Base-by-base conservation (phyloP, 2,888 invertebrate genomes). In the Drosophila ezoana region DNA sequence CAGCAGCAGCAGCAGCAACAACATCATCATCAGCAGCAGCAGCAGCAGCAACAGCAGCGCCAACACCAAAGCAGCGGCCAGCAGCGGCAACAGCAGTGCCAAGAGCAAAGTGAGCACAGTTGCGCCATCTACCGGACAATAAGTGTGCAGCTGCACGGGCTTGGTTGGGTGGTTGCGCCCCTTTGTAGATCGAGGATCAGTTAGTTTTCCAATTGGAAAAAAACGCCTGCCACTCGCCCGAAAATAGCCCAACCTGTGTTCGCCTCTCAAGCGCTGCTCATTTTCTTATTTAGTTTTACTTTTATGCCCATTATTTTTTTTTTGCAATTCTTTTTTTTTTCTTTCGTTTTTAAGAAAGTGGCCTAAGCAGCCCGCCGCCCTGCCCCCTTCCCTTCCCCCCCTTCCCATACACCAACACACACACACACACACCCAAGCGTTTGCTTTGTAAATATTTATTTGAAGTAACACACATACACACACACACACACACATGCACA, bases 401-500 rank as follows among this genome's bases (percentile, higher is more conserved):
- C 23, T 23, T 14, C 48, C 37, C 52, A 11, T 35, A 10, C 4
- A 14, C 18, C 23, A 23, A 11, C 45, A 48, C 35, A 35, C 35
- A 35, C 35, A 35, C 35, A 1, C 23, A 23, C 47, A 16, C 37
- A 20, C 48, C 16, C 37, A 47, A 59, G 59, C 69, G 38, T 64
- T 66, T 84, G 85, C 76, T 86, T 81, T 83, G 82, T 83, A 83
- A 83, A 83, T 83, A 83, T 83, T 83, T 86, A 86, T 83, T 86
- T 86, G 79, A 86, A 83, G 67, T 75, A 67, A 66, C 62, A 65
- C 60, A 48, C 32, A 64, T 61, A 60, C 49, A 53, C 41, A 56
- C 58, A 33, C 54, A 38, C 44, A 47, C 53, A 58, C 28, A 38
- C 18, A 13, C 32, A 63, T n/a, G n/a, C 43, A 57, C 52, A 32